Base-by-base conservation (phyloP, 2,888 invertebrate species). In the Punctoribates punctum region DNA sequence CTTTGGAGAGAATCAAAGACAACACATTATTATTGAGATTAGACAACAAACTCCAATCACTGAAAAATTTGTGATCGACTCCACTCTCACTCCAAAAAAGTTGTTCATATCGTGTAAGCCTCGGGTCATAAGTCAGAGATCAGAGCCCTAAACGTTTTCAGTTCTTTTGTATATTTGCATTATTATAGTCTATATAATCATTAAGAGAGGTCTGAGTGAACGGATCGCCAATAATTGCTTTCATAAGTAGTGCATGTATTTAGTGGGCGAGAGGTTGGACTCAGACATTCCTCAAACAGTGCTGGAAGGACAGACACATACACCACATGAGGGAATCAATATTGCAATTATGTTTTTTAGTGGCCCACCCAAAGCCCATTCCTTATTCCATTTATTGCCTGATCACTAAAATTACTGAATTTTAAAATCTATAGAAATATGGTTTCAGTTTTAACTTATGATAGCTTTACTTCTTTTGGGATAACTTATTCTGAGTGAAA, bases 241-340 rank as follows among this genome's bases (percentile, higher is more conserved):
- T 57, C 57, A 57, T 60, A 51, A 51, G 20, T 51, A 51, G n/a
- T 51, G 51, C 51, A n/a, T 51, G n/a, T 51, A 60, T 60, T 60
- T 60, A 60, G 60, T 60, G 60, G 60, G 60, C 60, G 60, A 60
- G 60, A 60, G 60, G 60, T 60, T 60, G 60, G 60, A 60, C 60
- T 23, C 60, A 60, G 60, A 20, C 25, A 60, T 60, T 25, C 60
- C 60, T 60, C 60, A 60, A 15, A 60, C 25, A 27, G 29, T 15
- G 29, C 23, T 25, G 15, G 11, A 25, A 27, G 60, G 60, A 60
- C 60, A 60, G 60, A 60, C 27, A 60, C 27, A 60, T 60, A 60
- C 60, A 60, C 60, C 60, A 60, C 60, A 60, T 60, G 60, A 25
- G 27, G 60, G 60, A 60, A 60, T 60, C 60, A 60, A 60, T 60